Evolutionary conservation across 2,888 invertebrate genomes (phyloP).

Genomic region (Corbicula japonica): DNA sequence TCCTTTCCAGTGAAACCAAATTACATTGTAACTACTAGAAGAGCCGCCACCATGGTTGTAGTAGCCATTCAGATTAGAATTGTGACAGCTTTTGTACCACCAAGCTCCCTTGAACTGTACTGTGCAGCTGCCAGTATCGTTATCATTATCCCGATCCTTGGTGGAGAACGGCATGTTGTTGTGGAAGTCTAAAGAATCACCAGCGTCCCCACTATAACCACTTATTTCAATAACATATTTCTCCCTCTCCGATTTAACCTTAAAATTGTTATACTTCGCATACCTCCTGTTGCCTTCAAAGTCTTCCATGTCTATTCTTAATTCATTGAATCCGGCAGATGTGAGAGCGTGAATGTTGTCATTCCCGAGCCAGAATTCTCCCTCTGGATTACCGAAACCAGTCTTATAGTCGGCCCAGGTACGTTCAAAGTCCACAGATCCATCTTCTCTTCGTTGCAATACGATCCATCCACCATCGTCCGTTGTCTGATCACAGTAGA

Average conservation of each 20-base stretch:
- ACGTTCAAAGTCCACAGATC: not conserved
- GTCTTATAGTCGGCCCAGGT: not conserved
- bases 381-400: conserved; percentile 49
- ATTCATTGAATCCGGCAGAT: not conserved
- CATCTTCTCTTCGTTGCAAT: not conserved
- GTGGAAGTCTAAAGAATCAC: conserved; percentile 83
- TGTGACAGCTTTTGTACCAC: conserved; percentile 84
- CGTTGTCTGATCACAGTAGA: not conserved
- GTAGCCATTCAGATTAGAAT: conserved; percentile 83
- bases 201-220: conserved; percentile 76
- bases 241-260: conserved; percentile 72
- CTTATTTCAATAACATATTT: conserved; percentile 77
- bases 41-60: too few relatives aligned
- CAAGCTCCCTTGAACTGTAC: conserved; percentile 82
- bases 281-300: conserved; percentile 82
- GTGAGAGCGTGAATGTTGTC: conserved; percentile 72
- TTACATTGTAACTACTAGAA: too few relatives aligned
- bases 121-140: conserved; percentile 80
- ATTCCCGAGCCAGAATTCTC: conserved; percentile 84
- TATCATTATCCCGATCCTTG: conserved; percentile 83
- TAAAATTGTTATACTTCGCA: conserved; percentile 81
- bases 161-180: conserved; percentile 84
- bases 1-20: too few relatives aligned
- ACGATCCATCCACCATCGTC: not conserved
- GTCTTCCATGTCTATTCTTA: conserved; percentile 83